phyloP scores from a whole-genome alignment of 2,888 invertebrate species.

The Stenotaenia linearis region DNA sequence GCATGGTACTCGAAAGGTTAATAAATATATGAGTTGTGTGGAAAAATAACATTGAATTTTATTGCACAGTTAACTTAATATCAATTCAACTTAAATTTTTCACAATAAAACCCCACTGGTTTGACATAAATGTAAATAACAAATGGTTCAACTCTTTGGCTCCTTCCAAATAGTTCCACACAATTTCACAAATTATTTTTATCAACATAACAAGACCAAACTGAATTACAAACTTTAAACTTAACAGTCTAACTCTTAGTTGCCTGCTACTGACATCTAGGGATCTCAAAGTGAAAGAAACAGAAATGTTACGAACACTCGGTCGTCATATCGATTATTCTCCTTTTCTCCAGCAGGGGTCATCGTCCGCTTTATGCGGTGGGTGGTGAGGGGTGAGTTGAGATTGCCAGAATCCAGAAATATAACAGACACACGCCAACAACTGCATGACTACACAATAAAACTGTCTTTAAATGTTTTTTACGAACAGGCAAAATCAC shows the following conservation, averaged over 20 bases:
- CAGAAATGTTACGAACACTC: not conserved
- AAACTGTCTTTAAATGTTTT: conserved; percentile 8
- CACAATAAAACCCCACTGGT: not conserved
- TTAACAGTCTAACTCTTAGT: not conserved
- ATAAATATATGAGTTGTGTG: too few species aligned
- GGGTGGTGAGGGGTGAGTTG: too few species aligned
- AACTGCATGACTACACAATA: conserved; percentile 24
- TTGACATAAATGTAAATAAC: not conserved
- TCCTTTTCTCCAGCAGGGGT: conserved; percentile 24
- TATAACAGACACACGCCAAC: conserved; percentile 23
- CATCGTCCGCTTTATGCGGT: conserved; percentile 11
- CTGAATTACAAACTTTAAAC: not conserved
- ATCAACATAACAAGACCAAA: not conserved
- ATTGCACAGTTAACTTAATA: too few species aligned
- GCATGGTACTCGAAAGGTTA: too few species aligned
- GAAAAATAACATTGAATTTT: too few species aligned
- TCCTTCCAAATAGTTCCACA: not conserved
- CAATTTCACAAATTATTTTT: not conserved
- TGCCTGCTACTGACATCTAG: conserved; percentile 3
- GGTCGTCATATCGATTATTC: conserved; percentile 5
- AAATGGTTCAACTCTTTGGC: not conserved
- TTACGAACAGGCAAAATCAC: not conserved
- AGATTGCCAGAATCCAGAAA: conserved; percentile 14
- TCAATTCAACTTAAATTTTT: too few species aligned
- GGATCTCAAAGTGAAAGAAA: not conserved